Evolutionary conservation across 2,113 vertebrate genomes (phyloP).

Genomic region (Cyanoderma ruficeps): DNA sequence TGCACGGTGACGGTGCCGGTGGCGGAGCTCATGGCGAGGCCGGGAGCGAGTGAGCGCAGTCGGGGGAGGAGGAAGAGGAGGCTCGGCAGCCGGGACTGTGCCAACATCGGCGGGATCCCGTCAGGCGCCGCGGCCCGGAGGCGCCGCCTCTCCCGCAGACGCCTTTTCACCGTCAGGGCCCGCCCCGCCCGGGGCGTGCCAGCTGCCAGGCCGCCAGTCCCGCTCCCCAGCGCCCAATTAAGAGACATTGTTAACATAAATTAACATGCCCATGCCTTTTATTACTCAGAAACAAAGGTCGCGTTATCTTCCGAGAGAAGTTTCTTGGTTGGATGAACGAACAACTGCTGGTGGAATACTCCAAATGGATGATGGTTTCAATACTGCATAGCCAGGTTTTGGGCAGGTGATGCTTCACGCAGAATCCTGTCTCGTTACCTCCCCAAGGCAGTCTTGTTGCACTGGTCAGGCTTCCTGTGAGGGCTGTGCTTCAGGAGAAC

Average conservation of each 20-base stretch:
- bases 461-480: background rate
- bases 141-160: background rate
- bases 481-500: constrained; percentile 81
- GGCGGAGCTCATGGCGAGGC: constrained; percentile 65
- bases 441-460: background rate
- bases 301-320: constrained; percentile 3
- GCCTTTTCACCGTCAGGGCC: background rate
- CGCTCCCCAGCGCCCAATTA: background rate
- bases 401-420: background rate
- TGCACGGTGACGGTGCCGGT: constrained; percentile 74
- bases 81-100: background rate
- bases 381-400: background rate
- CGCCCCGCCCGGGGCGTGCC: background rate
- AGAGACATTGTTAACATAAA: background rate
- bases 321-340: constrained; percentile 4
- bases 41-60: background rate
- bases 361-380: background rate
- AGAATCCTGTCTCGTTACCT: background rate
- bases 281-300: constrained; percentile 49
- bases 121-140: background rate
- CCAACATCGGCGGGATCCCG: background rate
- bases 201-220: accelerated
- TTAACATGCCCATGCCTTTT: constrained; percentile 43
- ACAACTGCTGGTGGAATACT: background rate
- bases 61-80: background rate